Percentiles rank a stretch among this genome's conserved stretches.
Conservation (phyloP, 2,797 vertebrate species). For the Gymnodraco acuticeps region DNA sequence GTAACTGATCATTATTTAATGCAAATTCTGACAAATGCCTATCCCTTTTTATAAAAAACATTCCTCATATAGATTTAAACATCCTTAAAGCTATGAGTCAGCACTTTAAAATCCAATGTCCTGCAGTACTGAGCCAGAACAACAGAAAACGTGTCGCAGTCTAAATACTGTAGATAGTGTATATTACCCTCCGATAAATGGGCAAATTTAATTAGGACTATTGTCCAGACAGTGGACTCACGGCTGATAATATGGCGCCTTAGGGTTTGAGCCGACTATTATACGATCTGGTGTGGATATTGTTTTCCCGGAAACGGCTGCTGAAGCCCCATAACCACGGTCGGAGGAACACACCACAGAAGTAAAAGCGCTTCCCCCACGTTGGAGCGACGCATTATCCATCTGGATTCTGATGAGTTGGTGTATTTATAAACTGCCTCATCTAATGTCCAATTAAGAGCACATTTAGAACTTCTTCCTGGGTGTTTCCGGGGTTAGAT, state of each 20-base stretch:
- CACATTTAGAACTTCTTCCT: neutral
- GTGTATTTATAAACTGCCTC: constrained; percentile 7
- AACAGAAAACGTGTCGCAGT: constrained; percentile 3
- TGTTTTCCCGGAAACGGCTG: constrained; percentile 1
- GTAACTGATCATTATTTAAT: too few species aligned
- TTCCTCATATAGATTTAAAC: constrained; percentile 2
- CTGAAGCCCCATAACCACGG: constrained; percentile 11
- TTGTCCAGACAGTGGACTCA: constrained; percentile 41
- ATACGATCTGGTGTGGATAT: constrained; percentile 9
- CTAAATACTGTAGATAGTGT: constrained; percentile 44
- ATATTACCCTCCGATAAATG: constrained; percentile 37
- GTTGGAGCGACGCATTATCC: constrained; percentile 25
- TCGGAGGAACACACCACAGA: neutral
- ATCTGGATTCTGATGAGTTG: constrained; percentile 11
- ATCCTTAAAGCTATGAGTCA: constrained; percentile 7
- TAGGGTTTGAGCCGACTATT: constrained; percentile 31
- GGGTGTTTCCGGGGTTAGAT: neutral
- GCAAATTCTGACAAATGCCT: too few species aligned
- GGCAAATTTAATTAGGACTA: constrained; percentile 58
- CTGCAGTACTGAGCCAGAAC: constrained; percentile 16
- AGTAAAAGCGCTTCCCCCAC: neutral
- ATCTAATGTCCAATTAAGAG: constrained; percentile 11
- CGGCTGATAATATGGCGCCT: constrained; percentile 46
- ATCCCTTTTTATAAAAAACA: neutral
- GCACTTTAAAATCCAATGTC: neutral